These are phyloP conservation scores for Melangyna quadrimaculata DNA, from an alignment of 2,888 invertebrate species.

Conservation along the genomic window DNA sequence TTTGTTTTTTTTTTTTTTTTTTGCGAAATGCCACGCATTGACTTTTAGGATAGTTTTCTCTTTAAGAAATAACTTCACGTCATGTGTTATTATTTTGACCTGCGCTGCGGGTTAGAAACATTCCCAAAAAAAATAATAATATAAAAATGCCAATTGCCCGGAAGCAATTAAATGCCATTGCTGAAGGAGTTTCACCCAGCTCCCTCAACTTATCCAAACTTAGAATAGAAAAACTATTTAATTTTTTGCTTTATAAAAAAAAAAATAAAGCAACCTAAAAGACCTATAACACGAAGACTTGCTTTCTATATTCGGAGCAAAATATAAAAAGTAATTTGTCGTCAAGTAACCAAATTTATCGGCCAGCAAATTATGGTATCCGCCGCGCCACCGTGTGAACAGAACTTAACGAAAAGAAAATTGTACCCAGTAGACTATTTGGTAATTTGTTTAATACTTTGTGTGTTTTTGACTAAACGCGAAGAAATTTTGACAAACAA, in stretches of 20 bases:
- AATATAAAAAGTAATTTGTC: conserved; percentile 70
- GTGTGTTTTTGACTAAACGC: no score
- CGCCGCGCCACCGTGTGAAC: no score
- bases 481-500: no score
- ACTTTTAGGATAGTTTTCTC: conserved; percentile 23
- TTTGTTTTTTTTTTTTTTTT: conserved; percentile 10
- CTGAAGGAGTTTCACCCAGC: conserved; percentile 43
- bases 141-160: conserved; percentile 58
- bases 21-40: conserved; percentile 43
- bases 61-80: conserved; percentile 33
- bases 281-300: conserved; percentile 46
- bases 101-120: conserved; percentile 21
- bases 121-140: conserved; percentile 17
- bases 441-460: no score
- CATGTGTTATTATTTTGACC: conserved; percentile 42
- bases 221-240: conserved; percentile 45
- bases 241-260: neutral
- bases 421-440: neutral
- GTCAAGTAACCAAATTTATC: conserved; percentile 25
- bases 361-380: neutral
- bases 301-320: conserved; percentile 60
- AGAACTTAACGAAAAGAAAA: neutral
- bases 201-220: conserved; percentile 45
- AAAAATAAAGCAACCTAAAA: conserved; percentile 8
- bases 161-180: conserved; percentile 65